Evolutionary conservation across 2,888 invertebrate species (phyloP).

Genomic region (Andrena fulva): DNA sequence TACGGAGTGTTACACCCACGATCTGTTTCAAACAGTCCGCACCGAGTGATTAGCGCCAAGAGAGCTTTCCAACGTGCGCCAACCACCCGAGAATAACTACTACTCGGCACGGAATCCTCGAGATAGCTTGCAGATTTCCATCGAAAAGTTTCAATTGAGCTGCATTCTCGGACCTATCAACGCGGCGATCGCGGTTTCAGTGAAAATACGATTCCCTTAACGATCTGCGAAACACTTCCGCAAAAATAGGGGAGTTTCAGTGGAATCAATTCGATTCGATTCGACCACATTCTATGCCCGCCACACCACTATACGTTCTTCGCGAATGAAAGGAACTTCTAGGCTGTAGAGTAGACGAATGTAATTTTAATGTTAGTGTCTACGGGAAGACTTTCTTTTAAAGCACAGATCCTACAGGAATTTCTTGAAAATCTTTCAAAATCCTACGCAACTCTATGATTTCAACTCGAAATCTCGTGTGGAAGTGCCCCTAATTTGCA

Average conservation of each 20-base stretch:
- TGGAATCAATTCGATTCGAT: slow-evolving; percentile 17
- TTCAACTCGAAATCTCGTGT: too few relatives aligned
- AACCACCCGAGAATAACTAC: slow-evolving; percentile 67
- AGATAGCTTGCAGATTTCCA: slow-evolving; percentile 77
- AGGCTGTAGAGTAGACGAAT: background rate
- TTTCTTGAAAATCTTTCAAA: too few relatives aligned
- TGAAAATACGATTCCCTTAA: slow-evolving; percentile 55
- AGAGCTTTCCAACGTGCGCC: slow-evolving; percentile 66
- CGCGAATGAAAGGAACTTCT: background rate
- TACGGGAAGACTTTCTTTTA: too few relatives aligned
- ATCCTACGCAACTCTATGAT: too few relatives aligned
- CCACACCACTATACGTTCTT: background rate
- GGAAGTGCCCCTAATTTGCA: too few relatives aligned
- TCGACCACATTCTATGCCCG: background rate
- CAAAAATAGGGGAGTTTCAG: slow-evolving; percentile 34
- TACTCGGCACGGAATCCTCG: slow-evolving; percentile 79
- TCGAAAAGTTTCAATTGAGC: slow-evolving; percentile 81
- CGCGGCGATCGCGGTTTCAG: slow-evolving; percentile 51
- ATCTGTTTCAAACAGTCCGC: slow-evolving; percentile 74
- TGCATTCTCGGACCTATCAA: slow-evolving; percentile 73
- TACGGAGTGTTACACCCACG: slow-evolving; percentile 69
- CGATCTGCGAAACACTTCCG: slow-evolving; percentile 32
- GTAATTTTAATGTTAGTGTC: too few relatives aligned
- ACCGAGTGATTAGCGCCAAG: slow-evolving; percentile 77
- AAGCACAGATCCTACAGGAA: too few relatives aligned